Evolutionary conservation across 2,113 vertebrate species (phyloP).

Genomic region (Petroica traversi): DNA sequence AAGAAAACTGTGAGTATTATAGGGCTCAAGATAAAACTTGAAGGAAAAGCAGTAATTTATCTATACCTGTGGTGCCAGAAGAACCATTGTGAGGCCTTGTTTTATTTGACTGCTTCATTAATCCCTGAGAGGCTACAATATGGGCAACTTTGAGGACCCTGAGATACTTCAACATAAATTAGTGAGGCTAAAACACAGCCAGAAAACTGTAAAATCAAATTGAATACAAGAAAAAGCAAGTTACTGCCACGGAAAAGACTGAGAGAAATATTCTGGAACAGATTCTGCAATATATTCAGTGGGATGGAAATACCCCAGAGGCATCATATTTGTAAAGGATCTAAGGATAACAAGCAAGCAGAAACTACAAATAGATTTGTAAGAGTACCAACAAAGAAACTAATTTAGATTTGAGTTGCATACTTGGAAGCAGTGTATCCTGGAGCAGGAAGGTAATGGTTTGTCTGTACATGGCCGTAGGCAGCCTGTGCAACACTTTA

Average conservation of each 20-base stretch:
- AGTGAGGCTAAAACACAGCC: neutral
- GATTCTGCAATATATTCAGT: slow-evolving; percentile 1
- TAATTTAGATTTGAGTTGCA: neutral
- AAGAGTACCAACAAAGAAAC: neutral
- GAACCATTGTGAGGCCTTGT: neutral
- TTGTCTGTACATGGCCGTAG: neutral
- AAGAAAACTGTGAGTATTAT: neutral
- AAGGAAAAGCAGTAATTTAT: neutral
- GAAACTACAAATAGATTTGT: neutral
- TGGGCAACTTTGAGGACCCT: neutral
- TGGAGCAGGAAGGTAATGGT: neutral
- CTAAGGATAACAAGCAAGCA: neutral
- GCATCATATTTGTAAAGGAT: neutral
- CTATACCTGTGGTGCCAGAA: neutral
- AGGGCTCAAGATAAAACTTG: neutral
- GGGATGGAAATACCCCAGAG: neutral
- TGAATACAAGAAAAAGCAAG: neutral
- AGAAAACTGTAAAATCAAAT: neutral
- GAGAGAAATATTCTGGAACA: neutral
- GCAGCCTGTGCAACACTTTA: neutral
- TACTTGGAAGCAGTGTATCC: neutral
- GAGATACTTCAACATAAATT: neutral
- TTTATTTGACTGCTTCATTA: neutral
- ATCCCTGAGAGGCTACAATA: neutral
- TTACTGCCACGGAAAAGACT: neutral